A percentile compares a stretch with the other conserved stretches of the same genome.
phyloP scores from a whole-genome alignment of 2,888 invertebrate genomes.

The Baronia brevicornis region DNA sequence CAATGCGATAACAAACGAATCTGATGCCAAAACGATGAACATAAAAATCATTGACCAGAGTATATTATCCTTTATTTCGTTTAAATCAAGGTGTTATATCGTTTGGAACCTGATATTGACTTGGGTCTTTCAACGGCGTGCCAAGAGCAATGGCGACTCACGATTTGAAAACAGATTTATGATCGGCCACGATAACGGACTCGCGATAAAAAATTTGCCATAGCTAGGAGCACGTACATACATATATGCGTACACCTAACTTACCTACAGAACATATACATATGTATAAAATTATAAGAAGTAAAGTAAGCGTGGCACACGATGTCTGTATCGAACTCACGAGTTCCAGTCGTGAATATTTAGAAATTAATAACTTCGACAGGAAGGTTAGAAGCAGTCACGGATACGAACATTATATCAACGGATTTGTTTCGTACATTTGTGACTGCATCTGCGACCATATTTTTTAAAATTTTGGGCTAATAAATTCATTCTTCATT shows the following conservation, averaged over 20 bases:
- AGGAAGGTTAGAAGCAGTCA: conserved; percentile 39
- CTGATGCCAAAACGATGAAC: conserved; percentile 48
- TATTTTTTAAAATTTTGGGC: too few relatives aligned
- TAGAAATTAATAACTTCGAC: conserved; percentile 27
- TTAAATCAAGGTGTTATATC: conserved; percentile 24
- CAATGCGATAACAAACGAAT: conserved; percentile 64
- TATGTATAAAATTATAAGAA: conserved; percentile 4
- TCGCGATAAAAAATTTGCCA: conserved; percentile 70
- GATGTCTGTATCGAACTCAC: conserved; percentile 40
- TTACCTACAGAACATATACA: conserved; percentile 13
- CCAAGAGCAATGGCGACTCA: conserved; percentile 57
- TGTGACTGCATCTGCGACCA: background rate
- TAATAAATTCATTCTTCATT: too few relatives aligned
- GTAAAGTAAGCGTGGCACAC: conserved; percentile 42
- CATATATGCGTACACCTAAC: conserved; percentile 25
- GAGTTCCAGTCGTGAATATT: conserved; percentile 50
- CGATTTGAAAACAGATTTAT: conserved; percentile 75
- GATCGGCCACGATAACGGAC: conserved; percentile 72
- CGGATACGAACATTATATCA: conserved; percentile 7
- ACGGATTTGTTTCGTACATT: conserved; percentile 5
- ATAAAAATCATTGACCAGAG: conserved; percentile 36
- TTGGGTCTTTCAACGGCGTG: conserved; percentile 43
- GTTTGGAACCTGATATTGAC: conserved; percentile 36
- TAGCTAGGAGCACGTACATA: conserved; percentile 41
- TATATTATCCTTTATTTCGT: conserved; percentile 61